phyloP scores from a whole-genome alignment of 2,113 vertebrate species.

The Clarias gariepinus region DNA sequence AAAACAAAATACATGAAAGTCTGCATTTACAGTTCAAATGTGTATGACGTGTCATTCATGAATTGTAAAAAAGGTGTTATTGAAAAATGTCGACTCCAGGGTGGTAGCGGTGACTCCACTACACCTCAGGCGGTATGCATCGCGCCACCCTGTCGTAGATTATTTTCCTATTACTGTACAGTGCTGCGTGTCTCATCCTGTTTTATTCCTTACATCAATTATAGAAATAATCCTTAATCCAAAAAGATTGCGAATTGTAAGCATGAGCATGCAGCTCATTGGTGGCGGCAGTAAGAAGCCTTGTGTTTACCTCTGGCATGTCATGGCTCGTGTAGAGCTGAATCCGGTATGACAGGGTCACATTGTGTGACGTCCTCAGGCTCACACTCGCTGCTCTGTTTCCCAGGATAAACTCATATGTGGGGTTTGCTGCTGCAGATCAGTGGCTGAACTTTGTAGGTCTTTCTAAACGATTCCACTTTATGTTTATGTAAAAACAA shows the following conservation, averaged over 20 bases:
- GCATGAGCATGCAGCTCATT: background rate
- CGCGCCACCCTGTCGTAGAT: background rate
- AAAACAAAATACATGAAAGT: too few relatives aligned
- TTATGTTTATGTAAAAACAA: background rate
- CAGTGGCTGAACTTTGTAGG: background rate
- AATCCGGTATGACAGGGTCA: constrained; percentile 39
- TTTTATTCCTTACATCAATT: background rate
- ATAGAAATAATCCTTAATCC: constrained; percentile 10
- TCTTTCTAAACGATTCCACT: background rate
- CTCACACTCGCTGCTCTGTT: constrained; percentile 25
- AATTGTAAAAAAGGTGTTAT: background rate
- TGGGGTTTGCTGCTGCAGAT: background rate
- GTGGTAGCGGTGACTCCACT: background rate
- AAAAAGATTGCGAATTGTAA: background rate
- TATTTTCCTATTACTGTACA: background rate
- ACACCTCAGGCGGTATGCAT: background rate
- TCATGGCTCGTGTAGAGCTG: constrained; percentile 4
- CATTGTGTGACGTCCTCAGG: constrained; percentile 32
- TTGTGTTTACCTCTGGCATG: constrained; percentile 3
- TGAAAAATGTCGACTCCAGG: background rate
- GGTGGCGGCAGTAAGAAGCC: background rate
- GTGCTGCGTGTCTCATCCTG: background rate
- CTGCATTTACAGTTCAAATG: background rate
- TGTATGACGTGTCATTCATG: background rate
- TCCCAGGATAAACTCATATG: background rate